These are phyloP conservation scores for Chironomus tentans DNA, from an alignment of 2,888 invertebrate species.

Conservation along the genomic window DNA sequence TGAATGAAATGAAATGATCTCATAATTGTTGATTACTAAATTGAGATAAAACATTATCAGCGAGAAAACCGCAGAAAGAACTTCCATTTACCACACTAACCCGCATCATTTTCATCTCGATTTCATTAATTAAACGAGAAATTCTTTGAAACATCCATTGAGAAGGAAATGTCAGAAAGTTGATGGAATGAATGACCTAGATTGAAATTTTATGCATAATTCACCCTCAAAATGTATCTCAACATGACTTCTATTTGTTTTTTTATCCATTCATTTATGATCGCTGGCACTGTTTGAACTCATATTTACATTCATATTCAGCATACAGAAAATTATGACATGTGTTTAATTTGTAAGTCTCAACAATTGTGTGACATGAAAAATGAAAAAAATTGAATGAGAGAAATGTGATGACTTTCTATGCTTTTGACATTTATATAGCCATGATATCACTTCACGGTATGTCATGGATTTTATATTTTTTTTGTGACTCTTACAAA, in stretches of 20 bases:
- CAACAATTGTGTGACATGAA: background rate
- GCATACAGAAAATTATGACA: background rate
- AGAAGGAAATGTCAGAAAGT: background rate
- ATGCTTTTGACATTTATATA: background rate
- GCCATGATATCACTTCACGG: no score
- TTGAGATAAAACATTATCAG: constrained; percentile 3
- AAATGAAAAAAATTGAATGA: background rate
- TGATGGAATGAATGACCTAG: background rate
- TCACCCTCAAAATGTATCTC: no score
- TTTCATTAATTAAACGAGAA: background rate
- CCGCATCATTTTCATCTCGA: no score
- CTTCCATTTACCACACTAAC: background rate
- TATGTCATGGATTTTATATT: no score
- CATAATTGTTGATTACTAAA: constrained; percentile 8
- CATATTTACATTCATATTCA: no score
- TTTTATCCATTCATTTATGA: background rate
- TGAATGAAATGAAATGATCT: background rate
- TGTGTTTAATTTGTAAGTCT: background rate
- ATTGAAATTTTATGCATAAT: no score
- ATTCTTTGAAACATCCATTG: no score
- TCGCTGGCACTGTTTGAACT: no score
- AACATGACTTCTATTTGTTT: background rate
- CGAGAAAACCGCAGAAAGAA: background rate
- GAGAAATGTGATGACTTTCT: background rate
- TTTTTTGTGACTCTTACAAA: no score